These are phyloP conservation scores for Montipora foliosa DNA, from an alignment of 64 coral and sea anemone species.

Conservation along the genomic window DNA sequence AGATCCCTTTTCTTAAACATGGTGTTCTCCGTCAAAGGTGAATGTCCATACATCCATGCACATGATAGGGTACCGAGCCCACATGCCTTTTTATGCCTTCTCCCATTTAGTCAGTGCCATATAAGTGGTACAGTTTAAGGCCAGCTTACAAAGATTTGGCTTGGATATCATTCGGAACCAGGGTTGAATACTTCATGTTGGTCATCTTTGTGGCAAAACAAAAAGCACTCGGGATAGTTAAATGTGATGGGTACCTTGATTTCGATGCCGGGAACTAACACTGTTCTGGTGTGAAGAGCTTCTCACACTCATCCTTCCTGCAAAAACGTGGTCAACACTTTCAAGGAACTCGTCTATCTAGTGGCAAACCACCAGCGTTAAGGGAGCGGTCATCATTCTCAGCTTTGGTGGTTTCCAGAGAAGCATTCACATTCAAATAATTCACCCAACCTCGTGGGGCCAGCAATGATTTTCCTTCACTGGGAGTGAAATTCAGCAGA, in stretches of 20 bases:
- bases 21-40: neutral
- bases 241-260: neutral
- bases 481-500: no score
- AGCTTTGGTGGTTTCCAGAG: neutral
- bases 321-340: neutral
- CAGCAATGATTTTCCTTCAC: no score
- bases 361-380: no score
- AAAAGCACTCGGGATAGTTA: neutral
- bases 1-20: neutral
- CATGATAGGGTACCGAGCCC: constrained; percentile 18
- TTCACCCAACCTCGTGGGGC: no score
- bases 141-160: constrained; percentile 7
- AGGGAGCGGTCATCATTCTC: neutral
- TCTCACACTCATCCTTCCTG: neutral
- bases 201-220: neutral
- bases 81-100: neutral
- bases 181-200: neutral
- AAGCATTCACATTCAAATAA: no score
- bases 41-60: constrained; percentile 16
- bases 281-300: neutral
- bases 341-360: neutral
- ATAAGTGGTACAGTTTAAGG: neutral
- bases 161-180: neutral
- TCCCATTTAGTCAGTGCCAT: neutral
- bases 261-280: neutral